phyloP scores from a whole-genome alignment of 2,797 vertebrate species.

The Malacoraja senta region DNA sequence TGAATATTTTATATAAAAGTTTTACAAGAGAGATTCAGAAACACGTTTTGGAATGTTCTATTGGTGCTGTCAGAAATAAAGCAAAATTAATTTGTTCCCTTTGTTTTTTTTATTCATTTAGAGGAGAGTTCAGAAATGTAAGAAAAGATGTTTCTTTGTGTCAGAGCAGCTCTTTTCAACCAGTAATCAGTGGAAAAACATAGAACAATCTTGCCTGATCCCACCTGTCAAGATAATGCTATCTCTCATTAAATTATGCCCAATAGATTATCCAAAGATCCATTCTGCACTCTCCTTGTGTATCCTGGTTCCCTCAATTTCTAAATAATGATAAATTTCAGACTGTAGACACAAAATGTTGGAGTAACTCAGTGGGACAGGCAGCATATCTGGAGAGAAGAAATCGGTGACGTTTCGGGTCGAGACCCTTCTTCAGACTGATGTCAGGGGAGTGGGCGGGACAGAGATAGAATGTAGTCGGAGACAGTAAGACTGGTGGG shows the following conservation, averaged over 20 bases:
- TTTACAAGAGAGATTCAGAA: not conserved
- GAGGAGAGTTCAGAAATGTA: not conserved
- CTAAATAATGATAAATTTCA: too few species aligned
- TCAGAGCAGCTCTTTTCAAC: not conserved
- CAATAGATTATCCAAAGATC: not conserved
- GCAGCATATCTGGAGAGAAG: too few species aligned
- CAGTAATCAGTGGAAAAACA: not conserved
- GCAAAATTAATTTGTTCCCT: not conserved
- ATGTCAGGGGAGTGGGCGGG: too few species aligned
- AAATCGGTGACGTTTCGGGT: too few species aligned
- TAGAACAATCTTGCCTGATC: not conserved
- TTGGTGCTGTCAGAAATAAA: not conserved
- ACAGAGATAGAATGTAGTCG: too few species aligned
- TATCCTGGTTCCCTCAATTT: too few species aligned
- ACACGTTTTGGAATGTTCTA: not conserved
- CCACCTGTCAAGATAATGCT: not conserved
- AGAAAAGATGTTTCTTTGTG: not conserved
- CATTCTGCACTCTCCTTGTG: too few species aligned
- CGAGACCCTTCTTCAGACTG: too few species aligned
- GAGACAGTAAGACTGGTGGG: too few species aligned
- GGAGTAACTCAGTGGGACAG: too few species aligned
- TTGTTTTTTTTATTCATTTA: not conserved
- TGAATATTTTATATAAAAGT: not conserved
- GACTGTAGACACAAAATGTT: too few species aligned
- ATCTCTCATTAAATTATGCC: not conserved